Evolutionary conservation across 1,140 invertebrate species (phyloP).

Genomic region (Oreohelix idahoensis): DNA sequence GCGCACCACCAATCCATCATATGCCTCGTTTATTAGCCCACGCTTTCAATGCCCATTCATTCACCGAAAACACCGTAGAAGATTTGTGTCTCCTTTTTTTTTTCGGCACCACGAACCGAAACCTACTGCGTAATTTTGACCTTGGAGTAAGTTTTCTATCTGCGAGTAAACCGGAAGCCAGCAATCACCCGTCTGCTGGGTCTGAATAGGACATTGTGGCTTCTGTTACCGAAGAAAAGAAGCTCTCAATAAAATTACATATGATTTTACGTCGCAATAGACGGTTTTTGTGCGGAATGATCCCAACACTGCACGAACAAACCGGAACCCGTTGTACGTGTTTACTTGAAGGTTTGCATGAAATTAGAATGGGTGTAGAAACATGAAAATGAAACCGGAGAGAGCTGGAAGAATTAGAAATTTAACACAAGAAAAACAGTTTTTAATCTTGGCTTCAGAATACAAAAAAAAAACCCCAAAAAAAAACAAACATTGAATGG

Average conservation of each 20-base stretch:
- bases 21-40: no score
- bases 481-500: no score
- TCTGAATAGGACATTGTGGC: not conserved
- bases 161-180: not conserved
- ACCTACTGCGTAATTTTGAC: constrained; percentile 14
- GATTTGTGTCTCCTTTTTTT: not conserved
- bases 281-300: not conserved
- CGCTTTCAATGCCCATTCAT: no score
- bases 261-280: not conserved
- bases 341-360: not conserved
- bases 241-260: not conserved
- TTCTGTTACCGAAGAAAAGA: not conserved
- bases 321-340: not conserved
- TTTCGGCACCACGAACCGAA: not conserved
- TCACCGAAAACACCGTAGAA: no score
- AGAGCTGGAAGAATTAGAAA: no score
- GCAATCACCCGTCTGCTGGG: not conserved
- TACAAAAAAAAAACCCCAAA: no score
- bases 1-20: no score
- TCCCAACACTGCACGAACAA: not conserved
- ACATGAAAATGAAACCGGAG: not conserved
- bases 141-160: constrained; percentile 8
- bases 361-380: not conserved
- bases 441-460: no score
- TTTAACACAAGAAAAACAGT: no score